Evolutionary conservation across 2,888 invertebrate genomes (phyloP), one percentile per base, ranked within the genome.

Genomic region (Ganaspis brasiliensis): DNA sequence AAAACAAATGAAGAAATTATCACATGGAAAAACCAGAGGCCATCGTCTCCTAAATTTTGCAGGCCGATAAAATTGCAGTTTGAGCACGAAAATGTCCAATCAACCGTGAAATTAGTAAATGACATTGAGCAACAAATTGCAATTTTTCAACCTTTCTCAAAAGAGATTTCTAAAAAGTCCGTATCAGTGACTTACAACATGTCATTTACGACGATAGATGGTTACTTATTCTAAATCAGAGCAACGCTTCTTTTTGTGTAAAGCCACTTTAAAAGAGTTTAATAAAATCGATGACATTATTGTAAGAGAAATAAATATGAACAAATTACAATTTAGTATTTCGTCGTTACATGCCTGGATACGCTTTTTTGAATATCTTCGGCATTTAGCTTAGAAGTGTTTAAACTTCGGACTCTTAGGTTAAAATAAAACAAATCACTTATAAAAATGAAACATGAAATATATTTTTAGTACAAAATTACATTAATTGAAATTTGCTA

Each of bases 41-140:
- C 77, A n/a, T 79, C 76, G 19, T 82, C 79, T 76, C 45, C 79
- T 52, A 72, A 76, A 3, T 82, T 59, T 70, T 81, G 79, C 67
- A 55, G 78, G n/a, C 81, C 81, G 35, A 75, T 81, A 59, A 78
- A 76, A 76, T 14, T 82, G 9, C 77, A 81, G 72, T 80, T 82
- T 26, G 19, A 76, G 6, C 72, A 82, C 2, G 73, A 82, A 71
- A 76, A 56, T 73, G 67, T 59, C 19, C 21, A 78, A 19, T 57
- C 67, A 70, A 76, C 75, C 9, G 26, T 45, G 52, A 52, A 37
- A 37, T 75, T 78, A 76, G 59, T 72, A 59, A 57, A 72, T 19
- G 55, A 78, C 59, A 73, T 82, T 56, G 78, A 78, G 40, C 40
- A 79, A 1, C 80, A 83, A 81, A 80, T 79, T 8, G 16, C 37